These are phyloP conservation scores for Synergus japonicus DNA, from an alignment of 2,888 invertebrate species.

Conservation along the genomic window DNA sequence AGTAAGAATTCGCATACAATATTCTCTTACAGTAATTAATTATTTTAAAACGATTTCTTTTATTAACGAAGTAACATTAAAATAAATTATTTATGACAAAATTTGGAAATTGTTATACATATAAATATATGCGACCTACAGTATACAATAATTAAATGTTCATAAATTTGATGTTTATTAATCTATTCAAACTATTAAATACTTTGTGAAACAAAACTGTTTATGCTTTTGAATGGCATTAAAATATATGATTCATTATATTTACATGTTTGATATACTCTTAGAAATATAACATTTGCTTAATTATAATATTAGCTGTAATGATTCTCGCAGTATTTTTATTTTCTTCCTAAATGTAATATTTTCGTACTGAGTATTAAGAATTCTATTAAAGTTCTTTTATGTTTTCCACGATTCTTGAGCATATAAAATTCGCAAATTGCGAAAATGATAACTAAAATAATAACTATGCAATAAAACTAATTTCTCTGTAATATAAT, in stretches of 20 bases:
- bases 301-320: constrained; percentile 1
- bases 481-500: not conserved
- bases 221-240: constrained; percentile 30
- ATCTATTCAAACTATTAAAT: not conserved
- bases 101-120: not conserved
- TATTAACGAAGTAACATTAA: constrained; percentile 1
- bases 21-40: constrained; percentile 1
- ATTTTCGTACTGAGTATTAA: not conserved
- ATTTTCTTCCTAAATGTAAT: not conserved
- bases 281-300: constrained; percentile 23
- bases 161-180: not conserved
- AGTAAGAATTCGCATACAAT: not conserved
- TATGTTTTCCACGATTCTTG: not conserved
- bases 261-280: constrained; percentile 31
- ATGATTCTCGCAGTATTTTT: not conserved
- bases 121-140: not conserved
- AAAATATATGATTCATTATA: constrained; percentile 17
- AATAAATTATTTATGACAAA: constrained; percentile 25
- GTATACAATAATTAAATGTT: not conserved
- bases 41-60: not conserved
- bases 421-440: not conserved
- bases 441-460: not conserved
- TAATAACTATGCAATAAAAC: not conserved
- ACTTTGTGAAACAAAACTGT: not conserved
- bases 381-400: not conserved